phyloP scores from a whole-genome alignment of 2,797 vertebrate species.

The Furcifer pardalis region DNA sequence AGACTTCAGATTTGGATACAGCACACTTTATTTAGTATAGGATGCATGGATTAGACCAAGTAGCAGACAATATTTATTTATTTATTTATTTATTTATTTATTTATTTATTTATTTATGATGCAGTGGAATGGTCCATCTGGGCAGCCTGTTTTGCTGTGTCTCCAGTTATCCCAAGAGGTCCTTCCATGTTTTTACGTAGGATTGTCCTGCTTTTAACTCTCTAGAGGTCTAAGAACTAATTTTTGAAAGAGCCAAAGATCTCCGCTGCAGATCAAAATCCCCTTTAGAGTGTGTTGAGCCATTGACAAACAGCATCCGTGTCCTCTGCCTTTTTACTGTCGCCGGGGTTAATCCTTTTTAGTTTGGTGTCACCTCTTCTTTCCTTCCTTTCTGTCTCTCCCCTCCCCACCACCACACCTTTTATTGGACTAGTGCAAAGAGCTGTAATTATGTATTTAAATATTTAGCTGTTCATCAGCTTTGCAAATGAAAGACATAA shows the following conservation, averaged over 20 bases:
- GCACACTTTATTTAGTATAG: too few species aligned
- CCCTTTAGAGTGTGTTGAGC: background rate
- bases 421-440: conserved; percentile 65
- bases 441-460: conserved; percentile 79
- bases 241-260: background rate
- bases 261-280: background rate
- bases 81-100: background rate
- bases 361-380: background rate
- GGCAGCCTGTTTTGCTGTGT: too few species aligned
- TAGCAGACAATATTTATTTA: too few species aligned
- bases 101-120: background rate
- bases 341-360: conserved; percentile 14
- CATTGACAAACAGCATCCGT: background rate
- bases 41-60: too few species aligned
- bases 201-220: background rate
- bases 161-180: background rate
- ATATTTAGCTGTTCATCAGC: conserved; percentile 81
- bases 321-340: background rate
- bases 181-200: background rate
- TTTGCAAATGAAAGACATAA: conserved; percentile 81
- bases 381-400: background rate
- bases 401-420: conserved; percentile 38
- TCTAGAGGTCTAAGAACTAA: background rate
- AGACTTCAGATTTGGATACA: too few species aligned
- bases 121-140: too few species aligned